Evolutionary conservation across 2,888 invertebrate species (phyloP), one percentile per base, ranked within the genome.

Genomic region (Xanthorhoe spadicearia): DNA sequence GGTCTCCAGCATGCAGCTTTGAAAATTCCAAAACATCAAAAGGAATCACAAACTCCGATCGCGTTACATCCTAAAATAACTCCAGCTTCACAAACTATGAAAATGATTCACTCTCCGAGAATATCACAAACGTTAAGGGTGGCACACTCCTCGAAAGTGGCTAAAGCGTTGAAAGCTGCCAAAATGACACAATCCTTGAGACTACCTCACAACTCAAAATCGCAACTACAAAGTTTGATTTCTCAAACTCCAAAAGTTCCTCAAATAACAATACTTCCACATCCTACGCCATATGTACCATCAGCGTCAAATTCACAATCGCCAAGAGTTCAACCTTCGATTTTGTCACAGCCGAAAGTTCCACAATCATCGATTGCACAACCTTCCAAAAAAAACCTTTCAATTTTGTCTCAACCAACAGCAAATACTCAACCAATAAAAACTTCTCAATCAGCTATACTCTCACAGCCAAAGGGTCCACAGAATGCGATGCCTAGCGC

Each of bases 251-350:
- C 38, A 10, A 59, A 43, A 43, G 59, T 64, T 53, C 63, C 63
- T 2, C 57, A 60, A 52, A 49, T 60, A 32, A 64, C 63, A 19
- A 71, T 66, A 67, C 72, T 70, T 52, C 62, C 62, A n/a, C 56
- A 64, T 57, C 60, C 67, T 50, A 52, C 56, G 7, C 52, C 28
- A 51, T 53, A 49, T 57, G 43, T 52, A 13, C 52, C 55, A 46
- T 2, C 55, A 35, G 46, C 18, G 17, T 19, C 19, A 8, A 56
- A 55, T 55, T 17, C 53, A 4, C 63, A 59, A 55, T n/a, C 51
- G 13, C 23, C 49, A 19, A 64, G 28, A 15, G 32, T 19, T 2
- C 13, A 50, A 57, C 0, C 43, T 43, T 2, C 58, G 9, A 28
- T 17, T 13, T 0, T 35, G 8, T 49, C 17, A 17, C 61, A 61